Base-by-base conservation (phyloP, 2,888 invertebrate species). In the Unio pictorum region DNA sequence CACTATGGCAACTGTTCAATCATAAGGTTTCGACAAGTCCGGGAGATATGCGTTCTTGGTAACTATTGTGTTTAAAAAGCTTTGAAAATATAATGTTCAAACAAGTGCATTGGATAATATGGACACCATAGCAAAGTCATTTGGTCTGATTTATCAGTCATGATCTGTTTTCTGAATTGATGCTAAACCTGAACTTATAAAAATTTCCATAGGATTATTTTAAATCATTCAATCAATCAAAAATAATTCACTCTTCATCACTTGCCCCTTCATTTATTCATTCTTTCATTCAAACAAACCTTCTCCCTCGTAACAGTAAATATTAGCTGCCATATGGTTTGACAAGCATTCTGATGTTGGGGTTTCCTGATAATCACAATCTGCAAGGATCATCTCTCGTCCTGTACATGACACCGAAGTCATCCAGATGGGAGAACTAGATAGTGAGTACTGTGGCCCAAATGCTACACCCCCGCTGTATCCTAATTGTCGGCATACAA, bases 331-430 rank as follows among this genome's bases (percentile, higher is more conserved):
- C 71, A 78, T 78, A 66, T 79, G 77, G 64, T 80, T 80, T 30
- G 81, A 78, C 30, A 79, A 65, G 66, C 78, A 80, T 18, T 74
- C 76, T 34, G 75, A 80, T 23, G 75, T 73, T 15, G 79, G 77
- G 5, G 75, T 73, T 55, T 74, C 73, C 55, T 71, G 63, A 28
- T 72, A 75, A 3, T 58, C 67, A 67, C 86, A 86, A 8, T 78
- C 67, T 28, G 75, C 72, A 26, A 86, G 75, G 11, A 69, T 71
- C 18, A 59, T 68, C 68, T 84, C 85, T 1, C 63, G 73, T 3
- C 84, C 84, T 8, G 73, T 72, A 67, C 86, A 86, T 55, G 74
- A 73, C 11, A 84, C 79, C 68, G 74, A 76, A 17, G 82, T 80
- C 76, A 86, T 77, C 80, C 80, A 80, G 18, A 79, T 79, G 5